Evolutionary conservation across 2,888 invertebrate species (phyloP).

Genomic region (Adineta ricciae): DNA sequence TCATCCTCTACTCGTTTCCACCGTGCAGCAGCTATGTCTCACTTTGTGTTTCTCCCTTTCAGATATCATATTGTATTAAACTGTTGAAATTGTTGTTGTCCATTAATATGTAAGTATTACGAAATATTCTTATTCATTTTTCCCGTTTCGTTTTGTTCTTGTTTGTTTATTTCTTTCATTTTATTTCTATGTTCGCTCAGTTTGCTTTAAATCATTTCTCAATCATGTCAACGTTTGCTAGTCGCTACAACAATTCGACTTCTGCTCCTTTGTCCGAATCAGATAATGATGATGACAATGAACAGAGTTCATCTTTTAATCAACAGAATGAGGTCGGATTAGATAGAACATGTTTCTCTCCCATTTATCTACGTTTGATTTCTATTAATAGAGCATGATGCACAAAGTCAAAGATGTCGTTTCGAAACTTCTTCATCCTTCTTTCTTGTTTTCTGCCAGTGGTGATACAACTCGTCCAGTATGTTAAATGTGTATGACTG

Average conservation of each 20-base stretch:
- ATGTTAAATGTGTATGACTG: not conserved
- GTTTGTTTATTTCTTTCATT: too few relatives aligned
- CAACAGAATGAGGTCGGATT: not conserved
- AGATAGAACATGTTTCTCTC: not conserved
- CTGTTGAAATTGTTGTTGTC: not conserved
- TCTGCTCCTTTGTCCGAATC: not conserved
- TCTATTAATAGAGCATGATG: not conserved
- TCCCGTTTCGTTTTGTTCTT: too few relatives aligned
- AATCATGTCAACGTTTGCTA: not conserved
- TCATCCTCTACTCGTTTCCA: not conserved
- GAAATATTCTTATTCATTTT: too few relatives aligned
- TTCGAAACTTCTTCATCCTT: constrained; percentile 17
- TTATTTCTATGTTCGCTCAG: not conserved
- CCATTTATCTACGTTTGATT: not conserved
- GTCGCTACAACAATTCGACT: not conserved
- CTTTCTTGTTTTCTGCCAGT: constrained; percentile 1
- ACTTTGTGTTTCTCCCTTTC: not conserved
- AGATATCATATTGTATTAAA: not conserved
- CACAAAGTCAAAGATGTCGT: constrained; percentile 16
- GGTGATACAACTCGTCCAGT: not conserved
- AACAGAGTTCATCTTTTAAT: not conserved
- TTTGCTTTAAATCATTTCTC: not conserved
- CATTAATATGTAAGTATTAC: not conserved
- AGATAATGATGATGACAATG: constrained; percentile 9
- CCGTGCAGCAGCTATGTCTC: not conserved